These are phyloP conservation scores for Monoplex corrugatus DNA, from an alignment of 2,888 invertebrate species.

Conservation along the genomic window DNA sequence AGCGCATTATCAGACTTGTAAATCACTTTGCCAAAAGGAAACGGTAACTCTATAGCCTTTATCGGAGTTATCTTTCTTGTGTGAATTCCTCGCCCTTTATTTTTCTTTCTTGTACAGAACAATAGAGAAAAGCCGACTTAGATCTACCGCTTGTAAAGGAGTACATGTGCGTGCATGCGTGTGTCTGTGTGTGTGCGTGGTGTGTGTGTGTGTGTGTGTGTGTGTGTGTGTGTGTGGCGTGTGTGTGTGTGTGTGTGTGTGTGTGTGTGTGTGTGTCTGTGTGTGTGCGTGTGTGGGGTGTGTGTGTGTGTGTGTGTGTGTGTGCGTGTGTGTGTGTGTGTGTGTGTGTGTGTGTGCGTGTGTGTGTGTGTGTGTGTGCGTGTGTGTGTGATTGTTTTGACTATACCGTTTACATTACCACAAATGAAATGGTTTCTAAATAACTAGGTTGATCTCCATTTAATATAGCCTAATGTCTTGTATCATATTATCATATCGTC, in stretches of 20 bases:
- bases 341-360: neutral
- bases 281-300: neutral
- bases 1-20: neutral
- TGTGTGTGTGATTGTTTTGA: constrained; percentile 13
- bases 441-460: too few relatives aligned
- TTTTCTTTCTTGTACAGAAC: neutral
- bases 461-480: too few relatives aligned
- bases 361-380: neutral
- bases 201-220: constrained; percentile 3
- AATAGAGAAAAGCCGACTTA: neutral
- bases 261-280: neutral
- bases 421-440: too few relatives aligned
- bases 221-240: neutral
- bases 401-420: too few relatives aligned
- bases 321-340: neutral
- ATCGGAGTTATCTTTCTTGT: neutral
- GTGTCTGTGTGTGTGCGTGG: constrained; percentile 8
- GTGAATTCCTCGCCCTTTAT: neutral
- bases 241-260: neutral
- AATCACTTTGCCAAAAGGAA: neutral
- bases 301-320: neutral
- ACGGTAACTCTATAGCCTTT: neutral
- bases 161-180: neutral
- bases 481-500: too few relatives aligned
- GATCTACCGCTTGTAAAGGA: neutral